Conservation (phyloP, 2,113 vertebrate genomes). For the Phylloscopus trochilus region DNA sequence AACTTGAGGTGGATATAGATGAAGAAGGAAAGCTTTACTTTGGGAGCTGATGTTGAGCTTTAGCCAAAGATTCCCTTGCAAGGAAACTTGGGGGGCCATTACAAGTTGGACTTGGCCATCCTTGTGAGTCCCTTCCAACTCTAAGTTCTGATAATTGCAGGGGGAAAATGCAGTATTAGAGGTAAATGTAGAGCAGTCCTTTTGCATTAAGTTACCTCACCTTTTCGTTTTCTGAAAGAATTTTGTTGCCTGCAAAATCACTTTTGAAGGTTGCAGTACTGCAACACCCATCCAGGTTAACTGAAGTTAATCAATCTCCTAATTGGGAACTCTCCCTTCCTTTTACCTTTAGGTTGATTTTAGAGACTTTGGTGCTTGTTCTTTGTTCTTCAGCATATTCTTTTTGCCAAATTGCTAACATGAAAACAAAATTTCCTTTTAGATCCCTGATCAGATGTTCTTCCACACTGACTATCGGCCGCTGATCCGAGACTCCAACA, state of each 20-base stretch:
- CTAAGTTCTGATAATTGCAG: background rate
- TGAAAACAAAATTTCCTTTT: background rate
- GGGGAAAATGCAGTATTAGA: background rate
- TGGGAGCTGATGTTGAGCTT: background rate
- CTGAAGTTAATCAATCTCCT: background rate
- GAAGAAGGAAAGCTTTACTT: background rate
- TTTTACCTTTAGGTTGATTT: background rate
- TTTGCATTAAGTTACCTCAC: background rate
- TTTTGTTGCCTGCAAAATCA: background rate
- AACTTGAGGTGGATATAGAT: background rate
- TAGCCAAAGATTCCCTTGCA: background rate
- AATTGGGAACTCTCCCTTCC: background rate
- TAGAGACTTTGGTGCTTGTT: background rate
- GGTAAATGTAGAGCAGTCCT: background rate
- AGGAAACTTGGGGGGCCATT: background rate
- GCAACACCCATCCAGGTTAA: background rate
- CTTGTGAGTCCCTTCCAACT: background rate
- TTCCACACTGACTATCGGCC: conserved; percentile 98
- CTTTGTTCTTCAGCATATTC: background rate
- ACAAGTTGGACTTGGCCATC: rapidly evolving
- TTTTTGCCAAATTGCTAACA: background rate
- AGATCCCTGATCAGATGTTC: conserved; percentile 99
- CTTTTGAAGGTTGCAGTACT: background rate
- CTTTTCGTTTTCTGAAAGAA: background rate
- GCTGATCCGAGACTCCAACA: conserved; percentile 90